Conservation (phyloP, 2,888 invertebrate species). For the Chrysolina americana region DNA sequence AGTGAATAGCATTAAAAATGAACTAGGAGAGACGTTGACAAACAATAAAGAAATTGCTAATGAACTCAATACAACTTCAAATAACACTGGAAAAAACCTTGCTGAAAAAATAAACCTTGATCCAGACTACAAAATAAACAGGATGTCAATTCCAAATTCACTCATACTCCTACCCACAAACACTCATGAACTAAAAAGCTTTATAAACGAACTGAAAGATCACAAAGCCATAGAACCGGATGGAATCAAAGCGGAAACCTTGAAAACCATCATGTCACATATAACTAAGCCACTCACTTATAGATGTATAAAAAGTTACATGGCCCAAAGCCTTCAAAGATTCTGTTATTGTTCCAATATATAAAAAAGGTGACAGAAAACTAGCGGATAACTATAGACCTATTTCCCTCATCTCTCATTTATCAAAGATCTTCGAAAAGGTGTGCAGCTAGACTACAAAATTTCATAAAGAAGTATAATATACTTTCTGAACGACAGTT, state of each 20-base stretch:
- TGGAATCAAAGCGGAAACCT: conserved; percentile 20
- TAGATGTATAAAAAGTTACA: conserved; percentile 8
- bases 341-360: conserved; percentile 3
- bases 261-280: not conserved
- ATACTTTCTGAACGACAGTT: too few relatives aligned
- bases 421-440: too few relatives aligned
- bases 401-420: too few relatives aligned
- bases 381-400: too few relatives aligned
- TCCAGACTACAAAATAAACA: too few relatives aligned
- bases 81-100: conserved; percentile 15
- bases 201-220: conserved; percentile 15
- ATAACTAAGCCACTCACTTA: conserved; percentile 7
- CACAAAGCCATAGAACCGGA: conserved; percentile 1
- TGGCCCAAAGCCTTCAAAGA: conserved; percentile 23
- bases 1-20: conserved; percentile 14
- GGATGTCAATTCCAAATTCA: too few relatives aligned
- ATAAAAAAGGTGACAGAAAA: not conserved
- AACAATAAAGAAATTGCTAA: not conserved
- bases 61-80: not conserved
- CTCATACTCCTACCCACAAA: too few relatives aligned
- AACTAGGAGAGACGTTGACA: conserved; percentile 12
- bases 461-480: too few relatives aligned
- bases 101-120: conserved; percentile 21
- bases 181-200: conserved; percentile 12
- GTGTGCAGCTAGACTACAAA: too few relatives aligned